These are phyloP conservation scores for Cantharis nigra DNA, from an alignment of 2,888 invertebrate genomes.

Conservation along the genomic window DNA sequence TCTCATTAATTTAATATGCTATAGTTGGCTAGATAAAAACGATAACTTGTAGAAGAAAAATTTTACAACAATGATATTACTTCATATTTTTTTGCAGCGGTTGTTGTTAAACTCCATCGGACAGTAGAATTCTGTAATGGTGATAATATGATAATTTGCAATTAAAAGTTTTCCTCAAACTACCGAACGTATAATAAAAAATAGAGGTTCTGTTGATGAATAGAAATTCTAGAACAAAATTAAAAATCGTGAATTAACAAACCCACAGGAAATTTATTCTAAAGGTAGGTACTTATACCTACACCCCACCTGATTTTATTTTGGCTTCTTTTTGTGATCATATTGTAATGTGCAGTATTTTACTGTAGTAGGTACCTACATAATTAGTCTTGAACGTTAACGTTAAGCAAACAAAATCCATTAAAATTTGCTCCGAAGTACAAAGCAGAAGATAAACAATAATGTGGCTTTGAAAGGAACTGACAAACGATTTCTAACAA, in stretches of 20 bases:
- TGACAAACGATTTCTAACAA: background rate
- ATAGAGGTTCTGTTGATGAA: too few species aligned
- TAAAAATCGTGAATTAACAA: background rate
- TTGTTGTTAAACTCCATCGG: background rate
- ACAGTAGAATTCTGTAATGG: background rate
- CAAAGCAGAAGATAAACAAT: background rate
- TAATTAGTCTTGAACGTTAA: background rate
- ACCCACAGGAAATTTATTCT: background rate
- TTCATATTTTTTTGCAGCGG: background rate
- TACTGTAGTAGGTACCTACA: background rate
- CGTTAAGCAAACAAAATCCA: background rate
- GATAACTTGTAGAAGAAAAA: conserved; percentile 2
- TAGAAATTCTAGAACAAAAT: background rate
- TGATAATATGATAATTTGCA: background rate
- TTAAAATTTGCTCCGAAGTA: background rate
- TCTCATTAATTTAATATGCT: conserved; percentile 12
- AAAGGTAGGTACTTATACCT: background rate
- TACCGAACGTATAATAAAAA: background rate
- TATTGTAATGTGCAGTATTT: background rate
- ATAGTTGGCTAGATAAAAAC: background rate
- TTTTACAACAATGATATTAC: background rate
- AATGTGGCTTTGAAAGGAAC: background rate
- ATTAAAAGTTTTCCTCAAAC: background rate
- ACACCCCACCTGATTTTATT: background rate
- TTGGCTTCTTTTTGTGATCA: background rate